Conservation (phyloP, 2,797 vertebrate species). For the Epinephelus malabaricus region DNA sequence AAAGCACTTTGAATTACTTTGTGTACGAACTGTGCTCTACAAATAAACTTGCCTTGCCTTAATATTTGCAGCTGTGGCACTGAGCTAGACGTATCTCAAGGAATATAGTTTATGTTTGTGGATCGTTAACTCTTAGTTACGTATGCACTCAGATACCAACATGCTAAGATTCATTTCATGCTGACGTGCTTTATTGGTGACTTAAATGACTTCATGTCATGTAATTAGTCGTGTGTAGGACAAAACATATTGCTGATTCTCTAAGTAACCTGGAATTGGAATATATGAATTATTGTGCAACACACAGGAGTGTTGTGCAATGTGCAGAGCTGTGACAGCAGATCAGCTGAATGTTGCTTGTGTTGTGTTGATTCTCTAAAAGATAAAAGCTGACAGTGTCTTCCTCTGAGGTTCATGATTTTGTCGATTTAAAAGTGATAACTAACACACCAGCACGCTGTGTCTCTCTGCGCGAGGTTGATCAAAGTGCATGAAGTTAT, state of each 20-base stretch:
- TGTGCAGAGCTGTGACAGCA: neutral
- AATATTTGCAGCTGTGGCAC: neutral
- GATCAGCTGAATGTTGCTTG: slow-evolving; percentile 16
- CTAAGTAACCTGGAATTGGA: neutral
- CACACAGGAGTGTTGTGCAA: slow-evolving; percentile 46
- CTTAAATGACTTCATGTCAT: neutral
- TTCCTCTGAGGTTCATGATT: slow-evolving; percentile 50
- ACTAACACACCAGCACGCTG: neutral
- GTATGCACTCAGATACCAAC: neutral
- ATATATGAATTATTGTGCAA: slow-evolving; percentile 17
- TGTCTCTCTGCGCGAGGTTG: neutral
- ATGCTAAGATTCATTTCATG: neutral
- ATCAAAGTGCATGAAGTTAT: neutral
- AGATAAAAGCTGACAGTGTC: slow-evolving; percentile 31
- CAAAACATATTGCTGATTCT: neutral
- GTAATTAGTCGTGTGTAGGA: neutral
- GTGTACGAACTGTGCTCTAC: too few species aligned
- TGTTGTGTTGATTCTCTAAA: slow-evolving; percentile 30
- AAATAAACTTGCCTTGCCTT: too few species aligned
- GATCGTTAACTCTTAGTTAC: neutral
- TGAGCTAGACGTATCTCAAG: neutral
- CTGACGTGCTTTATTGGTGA: neutral
- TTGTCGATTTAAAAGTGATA: slow-evolving; percentile 18
- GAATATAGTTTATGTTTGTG: neutral
- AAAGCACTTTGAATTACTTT: too few species aligned